Evolutionary conservation across 2,888 invertebrate genomes (phyloP).

Genomic region (Perdita meconis): DNA sequence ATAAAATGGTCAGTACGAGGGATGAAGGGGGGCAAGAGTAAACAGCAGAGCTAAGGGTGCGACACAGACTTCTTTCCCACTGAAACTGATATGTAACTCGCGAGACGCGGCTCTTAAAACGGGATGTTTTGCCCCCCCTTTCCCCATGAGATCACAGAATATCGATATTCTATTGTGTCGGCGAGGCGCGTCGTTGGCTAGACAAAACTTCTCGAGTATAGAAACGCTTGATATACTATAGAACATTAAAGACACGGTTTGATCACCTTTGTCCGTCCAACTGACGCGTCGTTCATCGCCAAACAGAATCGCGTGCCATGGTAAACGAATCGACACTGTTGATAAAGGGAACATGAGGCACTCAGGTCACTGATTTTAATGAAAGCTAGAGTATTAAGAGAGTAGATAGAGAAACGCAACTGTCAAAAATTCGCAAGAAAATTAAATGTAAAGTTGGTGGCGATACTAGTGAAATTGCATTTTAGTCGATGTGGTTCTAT

Average conservation of each 20-base stretch:
- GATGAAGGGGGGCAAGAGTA: neutral
- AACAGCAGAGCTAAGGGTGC: conserved; percentile 11
- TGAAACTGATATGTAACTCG: conserved; percentile 42
- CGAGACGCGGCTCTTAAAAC: neutral
- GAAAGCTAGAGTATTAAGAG: too few relatives aligned
- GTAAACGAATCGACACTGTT: neutral
- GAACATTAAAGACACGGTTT: too few relatives aligned
- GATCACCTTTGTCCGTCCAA: neutral
- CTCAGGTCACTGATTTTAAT: neutral
- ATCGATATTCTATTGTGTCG: neutral
- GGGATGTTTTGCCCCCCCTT: conserved; percentile 3
- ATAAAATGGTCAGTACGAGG: conserved; percentile 3
- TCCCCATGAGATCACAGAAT: neutral
- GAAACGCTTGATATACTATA: too few relatives aligned
- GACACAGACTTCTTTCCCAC: neutral
- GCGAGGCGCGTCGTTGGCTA: neutral
- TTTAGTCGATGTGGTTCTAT: too few relatives aligned
- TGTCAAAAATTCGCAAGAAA: too few relatives aligned
- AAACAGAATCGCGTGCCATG: neutral
- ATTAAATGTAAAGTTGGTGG: too few relatives aligned
- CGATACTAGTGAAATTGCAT: too few relatives aligned
- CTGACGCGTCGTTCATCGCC: neutral
- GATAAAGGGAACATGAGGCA: neutral
- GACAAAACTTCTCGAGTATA: conserved; percentile 1
- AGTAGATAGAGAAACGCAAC: too few relatives aligned